These are phyloP conservation scores for Panzeria rudis DNA, from an alignment of 2,888 invertebrate genomes.

Conservation along the genomic window DNA sequence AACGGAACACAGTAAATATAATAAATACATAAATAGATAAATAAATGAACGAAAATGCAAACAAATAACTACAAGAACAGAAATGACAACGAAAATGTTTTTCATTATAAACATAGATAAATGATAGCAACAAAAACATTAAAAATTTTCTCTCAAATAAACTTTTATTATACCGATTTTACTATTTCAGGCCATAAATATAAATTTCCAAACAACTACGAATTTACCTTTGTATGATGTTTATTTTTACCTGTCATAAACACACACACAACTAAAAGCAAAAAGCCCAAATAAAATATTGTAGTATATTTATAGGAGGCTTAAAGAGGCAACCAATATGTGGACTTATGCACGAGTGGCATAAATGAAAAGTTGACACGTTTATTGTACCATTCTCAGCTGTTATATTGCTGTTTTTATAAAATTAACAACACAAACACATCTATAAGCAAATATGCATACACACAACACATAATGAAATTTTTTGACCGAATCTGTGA, in stretches of 20 bases:
- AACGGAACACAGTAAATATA: not conserved
- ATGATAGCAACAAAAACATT: conserved; percentile 18
- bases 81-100: conserved; percentile 40
- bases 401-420: conserved; percentile 21
- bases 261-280: conserved; percentile 4
- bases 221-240: conserved; percentile 19
- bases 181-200: conserved; percentile 54
- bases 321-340: conserved; percentile 69
- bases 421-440: conserved; percentile 17
- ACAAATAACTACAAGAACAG: conserved; percentile 30
- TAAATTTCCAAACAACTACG: conserved; percentile 30
- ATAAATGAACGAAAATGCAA: conserved; percentile 23
- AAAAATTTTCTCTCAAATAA: conserved; percentile 29
- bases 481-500: conserved; percentile 18
- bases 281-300: conserved; percentile 48
- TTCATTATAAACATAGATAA: conserved; percentile 30
- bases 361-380: conserved; percentile 72
- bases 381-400: conserved; percentile 51
- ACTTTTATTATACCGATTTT: conserved; percentile 56
- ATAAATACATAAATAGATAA: conserved; percentile 13
- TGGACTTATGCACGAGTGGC: conserved; percentile 69
- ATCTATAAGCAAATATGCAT: not conserved
- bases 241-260: conserved; percentile 35
- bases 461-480: conserved; percentile 1
- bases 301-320: conserved; percentile 70